These are phyloP conservation scores for Nemotelus pantherinus DNA, from an alignment of 2,888 invertebrate species.

Conservation along the genomic window DNA sequence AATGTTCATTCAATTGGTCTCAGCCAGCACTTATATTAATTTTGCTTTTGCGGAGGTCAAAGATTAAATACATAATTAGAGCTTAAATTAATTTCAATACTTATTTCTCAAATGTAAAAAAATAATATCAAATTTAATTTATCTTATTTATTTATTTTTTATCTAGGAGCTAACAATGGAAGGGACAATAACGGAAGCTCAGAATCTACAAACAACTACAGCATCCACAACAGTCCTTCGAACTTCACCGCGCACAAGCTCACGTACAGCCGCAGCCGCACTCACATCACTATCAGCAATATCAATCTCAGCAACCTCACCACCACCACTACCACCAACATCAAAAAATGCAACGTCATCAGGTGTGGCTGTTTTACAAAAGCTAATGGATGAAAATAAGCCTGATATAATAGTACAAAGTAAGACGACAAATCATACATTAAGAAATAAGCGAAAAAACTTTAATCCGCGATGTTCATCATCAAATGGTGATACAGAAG, in stretches of 20 bases:
- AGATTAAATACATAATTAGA: too few relatives aligned
- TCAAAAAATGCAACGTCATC: neutral
- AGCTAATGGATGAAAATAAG: slow-evolving; percentile 1
- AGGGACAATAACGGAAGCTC: slow-evolving; percentile 23
- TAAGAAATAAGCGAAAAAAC: slow-evolving; percentile 50
- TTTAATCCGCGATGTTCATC: slow-evolving; percentile 48
- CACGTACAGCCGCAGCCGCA: neutral
- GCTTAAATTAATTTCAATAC: too few relatives aligned
- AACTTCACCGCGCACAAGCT: neutral
- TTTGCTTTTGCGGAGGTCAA: too few relatives aligned
- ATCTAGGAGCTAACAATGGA: slow-evolving; percentile 18
- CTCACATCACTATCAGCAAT: neutral
- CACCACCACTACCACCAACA: slow-evolving; percentile 2
- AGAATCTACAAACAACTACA: neutral
- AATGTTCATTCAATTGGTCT: too few relatives aligned
- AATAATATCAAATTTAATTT: too few relatives aligned
- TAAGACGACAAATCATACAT: neutral
- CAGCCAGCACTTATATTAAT: too few relatives aligned
- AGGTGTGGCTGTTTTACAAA: neutral
- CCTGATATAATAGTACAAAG: slow-evolving; percentile 37
- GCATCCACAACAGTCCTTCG: neutral
- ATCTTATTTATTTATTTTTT: too few relatives aligned
- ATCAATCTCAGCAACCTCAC: neutral
- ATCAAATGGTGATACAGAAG: slow-evolving; percentile 27
- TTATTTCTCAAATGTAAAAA: too few relatives aligned